Evolutionary conservation across 2,888 invertebrate genomes (phyloP), one percentile per base, ranked within the genome.

Genomic region (Sinohyriopsis cumingii): DNA sequence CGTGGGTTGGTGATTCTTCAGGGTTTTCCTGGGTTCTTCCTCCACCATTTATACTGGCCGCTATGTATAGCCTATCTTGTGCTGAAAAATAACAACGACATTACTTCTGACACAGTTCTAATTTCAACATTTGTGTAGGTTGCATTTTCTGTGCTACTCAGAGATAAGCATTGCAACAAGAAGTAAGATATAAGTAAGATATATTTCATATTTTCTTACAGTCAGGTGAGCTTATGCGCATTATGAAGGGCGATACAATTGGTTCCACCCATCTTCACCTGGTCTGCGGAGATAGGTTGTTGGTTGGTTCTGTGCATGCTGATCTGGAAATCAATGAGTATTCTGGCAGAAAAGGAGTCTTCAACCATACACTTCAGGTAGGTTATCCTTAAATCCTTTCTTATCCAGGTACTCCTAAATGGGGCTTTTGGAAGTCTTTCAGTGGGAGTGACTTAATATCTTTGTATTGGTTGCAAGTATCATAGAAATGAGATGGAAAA

Each of bases 251-350:
- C 20, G 87, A 89, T 28, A 84, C 85, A 6, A 78, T 87, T 7
- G 89, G 89, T 20, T 89, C 89, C 6, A 89, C 90, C 9, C 86
- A 89, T 69, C 83, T 90, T 6, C 89, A 90, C 75, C 78, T 90
- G 15, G 89, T 89, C 15, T 86, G 86, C 74, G 84, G 86, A 28
- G 90, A 90, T 73, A 75, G 85, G 0, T 79, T 89, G n/a, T 77
- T 90, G 65, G 89, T 89, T 2, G 90, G 90, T 25, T 88, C 88
- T 57, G 89, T 90, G 53, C 86, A 89, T 53, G 87, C 88, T 56
- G 87, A 90, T 72, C 76, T 89, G 67, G 87, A 88, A 72, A 80
- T 87, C 28, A 84, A 85, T 68, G 86, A 87, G 74, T 82, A 81
- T 65, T 84, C 85, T 19, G 80, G 82, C 54, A 78, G 82, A 53